phyloP scores from a whole-genome alignment of 2,113 vertebrate genomes.

The Sardina pilchardus region DNA sequence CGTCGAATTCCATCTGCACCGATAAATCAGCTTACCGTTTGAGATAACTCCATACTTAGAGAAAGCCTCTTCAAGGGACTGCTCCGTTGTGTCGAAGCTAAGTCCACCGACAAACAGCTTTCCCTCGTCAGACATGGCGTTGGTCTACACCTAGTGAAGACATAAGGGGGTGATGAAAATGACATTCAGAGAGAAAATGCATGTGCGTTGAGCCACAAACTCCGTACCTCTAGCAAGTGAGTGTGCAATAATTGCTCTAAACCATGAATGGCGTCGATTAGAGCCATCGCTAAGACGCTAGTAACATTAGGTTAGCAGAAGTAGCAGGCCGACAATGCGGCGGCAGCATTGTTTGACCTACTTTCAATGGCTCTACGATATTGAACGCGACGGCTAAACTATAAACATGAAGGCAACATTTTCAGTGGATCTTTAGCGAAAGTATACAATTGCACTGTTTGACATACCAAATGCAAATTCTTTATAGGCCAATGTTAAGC shows the following conservation, averaged over 20 bases:
- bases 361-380: background rate
- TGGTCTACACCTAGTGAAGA: background rate
- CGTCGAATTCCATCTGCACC: background rate
- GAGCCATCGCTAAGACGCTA: background rate
- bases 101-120: conserved; percentile 94
- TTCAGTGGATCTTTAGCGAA: background rate
- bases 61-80: conserved; percentile 88
- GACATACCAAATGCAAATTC: too few relatives aligned
- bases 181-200: too few relatives aligned
- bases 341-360: background rate
- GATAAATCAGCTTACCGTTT: conserved; percentile 75
- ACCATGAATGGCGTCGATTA: background rate
- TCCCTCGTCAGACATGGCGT: conserved; percentile 88
- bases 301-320: background rate
- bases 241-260: background rate
- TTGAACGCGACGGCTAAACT: background rate
- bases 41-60: conserved; percentile 91
- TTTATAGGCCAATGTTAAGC: background rate
- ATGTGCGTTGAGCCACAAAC: too few relatives aligned
- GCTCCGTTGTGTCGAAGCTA: conserved; percentile 93
- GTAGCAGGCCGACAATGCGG: background rate
- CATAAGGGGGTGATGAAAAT: background rate
- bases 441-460: background rate
- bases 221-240: too few relatives aligned
- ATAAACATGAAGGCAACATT: background rate